Conservation (phyloP, 2,797 vertebrate genomes). For the Harpagifer antarcticus region DNA sequence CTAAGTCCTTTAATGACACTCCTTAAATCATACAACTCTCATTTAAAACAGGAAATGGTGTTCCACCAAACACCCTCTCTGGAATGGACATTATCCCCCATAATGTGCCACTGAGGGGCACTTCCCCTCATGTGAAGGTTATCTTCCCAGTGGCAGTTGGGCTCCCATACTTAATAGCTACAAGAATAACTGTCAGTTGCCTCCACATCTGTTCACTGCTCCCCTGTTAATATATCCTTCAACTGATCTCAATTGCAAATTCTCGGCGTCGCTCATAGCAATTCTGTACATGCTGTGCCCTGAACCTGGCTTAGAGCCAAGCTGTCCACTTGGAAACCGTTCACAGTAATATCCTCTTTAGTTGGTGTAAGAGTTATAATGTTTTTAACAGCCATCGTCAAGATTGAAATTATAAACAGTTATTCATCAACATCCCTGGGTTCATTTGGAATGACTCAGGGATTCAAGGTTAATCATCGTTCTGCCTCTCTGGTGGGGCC, state of each 20-base stretch:
- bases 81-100: slow-evolving; percentile 74
- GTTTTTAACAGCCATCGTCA: slow-evolving; percentile 52
- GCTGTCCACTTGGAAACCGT: slow-evolving; percentile 69
- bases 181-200: slow-evolving; percentile 82
- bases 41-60: slow-evolving; percentile 74
- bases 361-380: slow-evolving; percentile 62
- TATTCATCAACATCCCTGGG: slow-evolving; percentile 66
- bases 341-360: slow-evolving; percentile 67
- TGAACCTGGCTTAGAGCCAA: slow-evolving; percentile 61
- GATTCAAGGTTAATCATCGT: slow-evolving; percentile 78
- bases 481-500: slow-evolving; percentile 64
- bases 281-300: slow-evolving; percentile 62
- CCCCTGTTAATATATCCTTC: slow-evolving; percentile 80
- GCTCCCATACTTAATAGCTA: slow-evolving; percentile 82
- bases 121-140: slow-evolving; percentile 81
- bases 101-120: slow-evolving; percentile 78
- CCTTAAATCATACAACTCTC: slow-evolving; percentile 27
- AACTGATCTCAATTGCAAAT: slow-evolving; percentile 82
- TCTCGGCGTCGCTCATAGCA: slow-evolving; percentile 65
- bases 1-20: slow-evolving; percentile 64
- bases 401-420: slow-evolving; percentile 62
- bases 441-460: slow-evolving; percentile 53
- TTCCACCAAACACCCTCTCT: slow-evolving; percentile 73
- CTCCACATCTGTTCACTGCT: slow-evolving; percentile 83
- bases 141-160: slow-evolving; percentile 82